phyloP scores from a whole-genome alignment of 1,140 invertebrate species.

The Zaprionus vittiger region DNA sequence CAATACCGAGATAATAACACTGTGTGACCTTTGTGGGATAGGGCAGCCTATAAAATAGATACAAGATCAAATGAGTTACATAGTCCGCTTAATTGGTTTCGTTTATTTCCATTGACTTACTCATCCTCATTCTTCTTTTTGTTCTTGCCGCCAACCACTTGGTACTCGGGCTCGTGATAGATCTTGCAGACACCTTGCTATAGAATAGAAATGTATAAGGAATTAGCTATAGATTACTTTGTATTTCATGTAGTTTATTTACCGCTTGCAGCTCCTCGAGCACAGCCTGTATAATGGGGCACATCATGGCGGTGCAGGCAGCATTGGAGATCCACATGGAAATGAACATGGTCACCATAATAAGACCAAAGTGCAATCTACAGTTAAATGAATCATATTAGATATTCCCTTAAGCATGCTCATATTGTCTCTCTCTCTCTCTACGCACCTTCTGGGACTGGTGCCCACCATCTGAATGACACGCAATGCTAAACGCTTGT shows the following conservation, averaged over 20 bases:
- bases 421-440: too few species aligned
- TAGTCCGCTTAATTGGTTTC: background rate
- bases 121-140: slow-evolving; percentile 84
- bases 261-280: slow-evolving; percentile 89
- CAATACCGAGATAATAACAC: slow-evolving; percentile 91
- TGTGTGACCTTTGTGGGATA: slow-evolving; percentile 88
- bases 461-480: slow-evolving; percentile 92
- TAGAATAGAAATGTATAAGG: background rate
- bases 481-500: slow-evolving; percentile 92
- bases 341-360: slow-evolving; percentile 91
- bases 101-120: slow-evolving; percentile 50
- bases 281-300: slow-evolving; percentile 92
- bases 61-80: slow-evolving; percentile 11
- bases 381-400: slow-evolving; percentile 19
- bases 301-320: slow-evolving; percentile 93
- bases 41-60: slow-evolving; percentile 76
- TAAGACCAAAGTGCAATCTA: slow-evolving; percentile 90
- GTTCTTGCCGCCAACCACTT: slow-evolving; percentile 84
- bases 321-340: slow-evolving; percentile 95
- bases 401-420: background rate
- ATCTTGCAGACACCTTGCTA: slow-evolving; percentile 88
- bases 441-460: slow-evolving; percentile 87
- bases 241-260: slow-evolving; percentile 42
- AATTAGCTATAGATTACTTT: slow-evolving; percentile 5
- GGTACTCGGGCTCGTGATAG: slow-evolving; percentile 85